phyloP scores from a whole-genome alignment of 1,140 invertebrate species.

The Amphibalanus amphitrite region DNA sequence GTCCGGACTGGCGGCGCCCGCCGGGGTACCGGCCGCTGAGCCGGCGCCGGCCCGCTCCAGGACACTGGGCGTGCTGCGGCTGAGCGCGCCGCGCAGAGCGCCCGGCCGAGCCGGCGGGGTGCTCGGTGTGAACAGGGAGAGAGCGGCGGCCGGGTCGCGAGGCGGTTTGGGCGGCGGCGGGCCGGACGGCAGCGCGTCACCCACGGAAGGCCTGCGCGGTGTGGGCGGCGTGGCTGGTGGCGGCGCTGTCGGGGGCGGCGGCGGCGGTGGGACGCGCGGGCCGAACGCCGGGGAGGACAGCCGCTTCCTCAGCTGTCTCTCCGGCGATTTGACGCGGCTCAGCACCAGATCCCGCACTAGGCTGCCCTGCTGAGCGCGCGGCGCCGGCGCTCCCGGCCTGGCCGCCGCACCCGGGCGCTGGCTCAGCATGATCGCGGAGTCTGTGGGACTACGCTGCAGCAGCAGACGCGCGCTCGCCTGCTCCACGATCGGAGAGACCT shows the following conservation, averaged over 20 bases:
- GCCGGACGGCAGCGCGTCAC: neutral
- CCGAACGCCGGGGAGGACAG: neutral
- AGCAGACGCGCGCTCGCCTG: neutral
- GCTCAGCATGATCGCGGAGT: neutral
- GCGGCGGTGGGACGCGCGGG: too few relatives aligned
- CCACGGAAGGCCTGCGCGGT: neutral
- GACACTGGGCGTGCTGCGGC: neutral
- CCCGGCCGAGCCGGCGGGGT: too few relatives aligned
- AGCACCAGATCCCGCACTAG: neutral
- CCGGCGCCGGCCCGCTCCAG: neutral
- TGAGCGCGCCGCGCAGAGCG: neutral
- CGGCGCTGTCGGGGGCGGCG: neutral
- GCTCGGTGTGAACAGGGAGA: neutral
- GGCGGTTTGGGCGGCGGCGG: neutral
- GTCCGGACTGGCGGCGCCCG: neutral
- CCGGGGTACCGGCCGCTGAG: too few relatives aligned
- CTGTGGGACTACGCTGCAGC: neutral
- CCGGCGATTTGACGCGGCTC: neutral
- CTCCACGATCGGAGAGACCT: neutral
- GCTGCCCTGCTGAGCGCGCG: neutral
- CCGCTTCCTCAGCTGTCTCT: neutral
- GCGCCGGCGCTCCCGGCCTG: too few relatives aligned
- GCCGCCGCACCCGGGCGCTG: too few relatives aligned
- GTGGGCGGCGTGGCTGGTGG: neutral
- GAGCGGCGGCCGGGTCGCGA: neutral